Evolutionary conservation across 2,888 invertebrate species (phyloP).

Genomic region (Caenorhabditis drosophilae): DNA sequence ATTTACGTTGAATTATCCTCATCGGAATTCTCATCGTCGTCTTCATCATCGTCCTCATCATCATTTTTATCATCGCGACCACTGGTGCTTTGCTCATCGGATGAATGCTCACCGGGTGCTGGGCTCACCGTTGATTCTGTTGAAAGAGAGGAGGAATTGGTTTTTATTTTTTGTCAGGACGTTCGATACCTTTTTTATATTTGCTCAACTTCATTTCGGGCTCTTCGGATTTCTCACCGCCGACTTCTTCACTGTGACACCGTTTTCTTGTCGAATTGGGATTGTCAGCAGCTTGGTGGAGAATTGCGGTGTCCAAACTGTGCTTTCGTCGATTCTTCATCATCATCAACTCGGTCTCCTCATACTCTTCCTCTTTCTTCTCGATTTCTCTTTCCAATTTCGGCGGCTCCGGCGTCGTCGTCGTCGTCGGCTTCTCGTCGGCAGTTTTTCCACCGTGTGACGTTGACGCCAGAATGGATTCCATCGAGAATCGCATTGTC

Average conservation of each 20-base stretch:
- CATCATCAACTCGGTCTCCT: neutral
- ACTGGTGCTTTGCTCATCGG: slow-evolving; percentile 26
- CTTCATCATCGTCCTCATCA: slow-evolving; percentile 20
- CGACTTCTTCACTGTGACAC: too few relatives aligned
- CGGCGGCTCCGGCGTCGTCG: slow-evolving; percentile 27
- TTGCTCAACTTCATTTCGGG: neutral
- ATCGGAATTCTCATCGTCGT: slow-evolving; percentile 6
- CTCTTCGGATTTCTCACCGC: neutral
- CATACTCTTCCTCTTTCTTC: slow-evolving; percentile 1
- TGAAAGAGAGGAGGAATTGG: neutral
- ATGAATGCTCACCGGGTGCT: slow-evolving; percentile 12
- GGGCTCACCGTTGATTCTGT: slow-evolving; percentile 18
- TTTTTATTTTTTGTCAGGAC: neutral
- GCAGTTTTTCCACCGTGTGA: too few relatives aligned
- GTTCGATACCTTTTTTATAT: too few relatives aligned
- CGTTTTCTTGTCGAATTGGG: too few relatives aligned
- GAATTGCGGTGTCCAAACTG: too few relatives aligned
- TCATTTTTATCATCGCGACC: slow-evolving; percentile 24
- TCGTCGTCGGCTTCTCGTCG: too few relatives aligned
- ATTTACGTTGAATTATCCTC: slow-evolving; percentile 12
- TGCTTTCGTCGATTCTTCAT: too few relatives aligned
- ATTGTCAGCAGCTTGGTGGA: too few relatives aligned
- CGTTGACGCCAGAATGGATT: slow-evolving; percentile 26
- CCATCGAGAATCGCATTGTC: slow-evolving; percentile 36
- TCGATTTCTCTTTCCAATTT: slow-evolving; percentile 20